These are phyloP conservation scores for Cyanocitta stelleri DNA, from an alignment of 2,113 vertebrate genomes.

Conservation along the genomic window DNA sequence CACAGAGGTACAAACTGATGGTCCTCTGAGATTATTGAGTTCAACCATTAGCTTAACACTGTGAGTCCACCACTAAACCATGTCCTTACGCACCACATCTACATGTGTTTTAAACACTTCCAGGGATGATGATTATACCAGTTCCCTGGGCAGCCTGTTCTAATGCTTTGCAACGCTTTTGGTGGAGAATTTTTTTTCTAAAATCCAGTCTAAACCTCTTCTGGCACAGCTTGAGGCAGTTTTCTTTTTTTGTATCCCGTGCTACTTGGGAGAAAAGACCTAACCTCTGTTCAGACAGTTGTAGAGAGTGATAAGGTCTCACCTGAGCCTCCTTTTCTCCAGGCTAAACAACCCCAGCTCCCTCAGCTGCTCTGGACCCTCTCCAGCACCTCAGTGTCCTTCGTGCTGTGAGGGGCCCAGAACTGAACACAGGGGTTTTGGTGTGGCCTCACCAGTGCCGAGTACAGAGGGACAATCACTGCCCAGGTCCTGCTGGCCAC, in stretches of 20 bases:
- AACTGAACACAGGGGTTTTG: accelerated
- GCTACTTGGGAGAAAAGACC: neutral
- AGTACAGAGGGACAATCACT: too few species aligned
- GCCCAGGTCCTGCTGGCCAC: neutral
- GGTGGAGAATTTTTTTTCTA: neutral
- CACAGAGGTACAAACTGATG: neutral
- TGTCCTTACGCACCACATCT: neutral
- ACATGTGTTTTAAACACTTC: neutral
- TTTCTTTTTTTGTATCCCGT: neutral
- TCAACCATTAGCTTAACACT: neutral
- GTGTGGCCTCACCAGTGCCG: neutral
- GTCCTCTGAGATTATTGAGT: neutral
- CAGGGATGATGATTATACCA: neutral
- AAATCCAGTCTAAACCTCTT: neutral
- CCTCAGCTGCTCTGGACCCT: neutral
- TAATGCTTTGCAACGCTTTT: neutral
- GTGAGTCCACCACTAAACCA: neutral
- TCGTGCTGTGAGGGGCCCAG: too few species aligned
- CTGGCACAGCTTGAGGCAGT: neutral
- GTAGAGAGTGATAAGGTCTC: neutral
- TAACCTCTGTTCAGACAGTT: neutral
- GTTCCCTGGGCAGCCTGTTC: neutral
- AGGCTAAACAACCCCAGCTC: neutral
- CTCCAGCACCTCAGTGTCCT: neutral
- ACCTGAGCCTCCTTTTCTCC: neutral